Evolutionary conservation across 1,140 invertebrate species (phyloP).

Genomic region (Ridgeia piscesae): DNA sequence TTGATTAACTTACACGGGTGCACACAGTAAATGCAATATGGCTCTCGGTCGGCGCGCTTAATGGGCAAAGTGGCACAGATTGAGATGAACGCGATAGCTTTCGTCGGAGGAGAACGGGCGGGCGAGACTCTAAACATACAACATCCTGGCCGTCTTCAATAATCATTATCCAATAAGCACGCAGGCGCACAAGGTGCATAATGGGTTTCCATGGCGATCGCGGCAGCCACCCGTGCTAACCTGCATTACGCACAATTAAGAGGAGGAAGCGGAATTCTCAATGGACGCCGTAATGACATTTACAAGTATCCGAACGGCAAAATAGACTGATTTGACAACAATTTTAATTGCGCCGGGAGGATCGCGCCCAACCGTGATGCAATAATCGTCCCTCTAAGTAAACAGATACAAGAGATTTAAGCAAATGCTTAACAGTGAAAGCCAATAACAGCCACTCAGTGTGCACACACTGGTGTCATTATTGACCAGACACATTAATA

Average conservation of each 20-base stretch:
- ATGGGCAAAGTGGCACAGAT: slow-evolving; percentile 3
- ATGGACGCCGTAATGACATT: background rate
- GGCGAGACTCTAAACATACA: slow-evolving; percentile 4
- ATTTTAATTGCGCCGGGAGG: background rate
- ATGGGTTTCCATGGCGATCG: background rate
- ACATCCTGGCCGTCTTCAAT: background rate
- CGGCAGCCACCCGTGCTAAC: background rate
- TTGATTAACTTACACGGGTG: background rate
- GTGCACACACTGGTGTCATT: background rate
- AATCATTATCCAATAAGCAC: background rate
- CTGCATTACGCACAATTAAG: background rate
- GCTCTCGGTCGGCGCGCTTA: background rate
- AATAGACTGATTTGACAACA: background rate
- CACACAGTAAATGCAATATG: background rate
- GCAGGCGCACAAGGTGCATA: background rate
- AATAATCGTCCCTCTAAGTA: background rate
- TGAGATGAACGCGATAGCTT: slow-evolving; percentile 4
- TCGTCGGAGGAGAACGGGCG: background rate
- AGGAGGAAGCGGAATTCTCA: background rate
- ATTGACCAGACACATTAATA: slow-evolving; percentile 6
- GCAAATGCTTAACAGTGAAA: background rate
- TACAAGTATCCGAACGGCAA: background rate
- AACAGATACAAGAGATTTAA: background rate
- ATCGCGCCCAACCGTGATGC: background rate
- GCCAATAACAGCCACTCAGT: background rate